phyloP scores from a whole-genome alignment of 2,888 invertebrate species.

The Sminthurinus aureus region DNA sequence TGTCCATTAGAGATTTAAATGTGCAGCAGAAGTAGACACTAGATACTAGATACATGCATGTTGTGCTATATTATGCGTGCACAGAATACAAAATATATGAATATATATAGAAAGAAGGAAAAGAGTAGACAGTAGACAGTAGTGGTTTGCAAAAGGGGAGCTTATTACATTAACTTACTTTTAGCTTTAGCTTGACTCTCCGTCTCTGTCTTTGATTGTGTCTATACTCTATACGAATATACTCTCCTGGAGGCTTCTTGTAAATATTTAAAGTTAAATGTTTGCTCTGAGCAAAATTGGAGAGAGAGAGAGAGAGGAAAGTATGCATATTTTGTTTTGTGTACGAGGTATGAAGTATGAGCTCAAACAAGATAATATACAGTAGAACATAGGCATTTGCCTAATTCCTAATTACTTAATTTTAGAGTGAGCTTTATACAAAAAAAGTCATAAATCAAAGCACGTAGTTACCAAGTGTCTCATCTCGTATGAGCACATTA shows the following conservation, averaged over 20 bases:
- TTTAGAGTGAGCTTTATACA: constrained; percentile 10
- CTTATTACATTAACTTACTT: background rate
- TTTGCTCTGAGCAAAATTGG: background rate
- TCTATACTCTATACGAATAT: no score
- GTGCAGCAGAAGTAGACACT: no score
- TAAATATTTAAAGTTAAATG: constrained; percentile 11
- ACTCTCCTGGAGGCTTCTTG: background rate
- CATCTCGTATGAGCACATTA: background rate
- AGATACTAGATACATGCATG: no score
- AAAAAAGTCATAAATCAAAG: constrained; percentile 34
- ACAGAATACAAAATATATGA: background rate
- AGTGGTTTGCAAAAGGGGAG: background rate
- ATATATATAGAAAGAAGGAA: background rate
- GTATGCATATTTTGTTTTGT: background rate
- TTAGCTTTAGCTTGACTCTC: no score
- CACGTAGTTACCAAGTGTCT: constrained; percentile 14
- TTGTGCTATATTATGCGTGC: background rate
- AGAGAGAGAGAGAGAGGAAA: background rate
- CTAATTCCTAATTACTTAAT: constrained; percentile 40
- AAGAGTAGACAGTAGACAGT: background rate
- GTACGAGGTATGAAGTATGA: background rate
- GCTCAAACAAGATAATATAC: background rate
- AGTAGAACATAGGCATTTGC: constrained; percentile 3
- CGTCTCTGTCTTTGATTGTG: background rate
- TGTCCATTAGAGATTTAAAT: no score